A percentile compares a stretch with the other conserved stretches of the same genome.
phyloP scores from a whole-genome alignment of 2,797 vertebrate genomes.

The Etheostoma nigrum region DNA sequence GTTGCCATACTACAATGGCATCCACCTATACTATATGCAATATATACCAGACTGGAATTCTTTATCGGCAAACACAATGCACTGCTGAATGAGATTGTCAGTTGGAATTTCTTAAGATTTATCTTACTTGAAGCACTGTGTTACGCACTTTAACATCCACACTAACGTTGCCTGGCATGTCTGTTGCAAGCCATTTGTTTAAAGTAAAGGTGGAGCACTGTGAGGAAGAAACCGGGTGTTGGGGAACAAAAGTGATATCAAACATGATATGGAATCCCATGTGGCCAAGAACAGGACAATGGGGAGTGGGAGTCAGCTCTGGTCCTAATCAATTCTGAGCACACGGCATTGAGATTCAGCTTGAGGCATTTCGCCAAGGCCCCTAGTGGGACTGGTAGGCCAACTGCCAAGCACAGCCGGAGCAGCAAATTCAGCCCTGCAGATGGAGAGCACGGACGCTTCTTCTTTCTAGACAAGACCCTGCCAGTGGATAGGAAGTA shows the following conservation, averaged over 20 bases:
- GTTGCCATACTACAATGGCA: slow-evolving; percentile 40
- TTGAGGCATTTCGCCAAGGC: slow-evolving; percentile 72
- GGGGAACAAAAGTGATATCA: slow-evolving; percentile 70
- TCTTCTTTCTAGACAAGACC: slow-evolving; percentile 46
- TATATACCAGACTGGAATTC: slow-evolving; percentile 30
- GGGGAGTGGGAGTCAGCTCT: slow-evolving; percentile 63
- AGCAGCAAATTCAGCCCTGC: slow-evolving; percentile 60
- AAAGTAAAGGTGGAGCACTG: slow-evolving; percentile 56
- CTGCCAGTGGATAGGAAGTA: slow-evolving; percentile 44
- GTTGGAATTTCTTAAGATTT: slow-evolving; percentile 34
- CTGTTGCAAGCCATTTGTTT: slow-evolving; percentile 61
- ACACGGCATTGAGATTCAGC: slow-evolving; percentile 75
- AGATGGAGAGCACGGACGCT: slow-evolving; percentile 48
- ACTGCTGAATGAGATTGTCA: slow-evolving; percentile 29
- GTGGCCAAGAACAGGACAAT: slow-evolving; percentile 57
- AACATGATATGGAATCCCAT: slow-evolving; percentile 62
- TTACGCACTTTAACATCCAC: slow-evolving; percentile 33
- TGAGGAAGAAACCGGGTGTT: slow-evolving; percentile 53
- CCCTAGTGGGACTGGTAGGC: slow-evolving; percentile 61
- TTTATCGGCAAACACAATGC: slow-evolving; percentile 54
- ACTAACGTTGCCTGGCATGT: slow-evolving; percentile 28
- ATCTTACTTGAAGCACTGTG: slow-evolving; percentile 37
- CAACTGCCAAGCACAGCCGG: slow-evolving; percentile 74
- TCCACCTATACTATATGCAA: slow-evolving; percentile 30
- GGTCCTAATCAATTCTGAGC: slow-evolving; percentile 81